Evolutionary conservation across 2,888 invertebrate species (phyloP).

Genomic region (Athalia circularis): DNA sequence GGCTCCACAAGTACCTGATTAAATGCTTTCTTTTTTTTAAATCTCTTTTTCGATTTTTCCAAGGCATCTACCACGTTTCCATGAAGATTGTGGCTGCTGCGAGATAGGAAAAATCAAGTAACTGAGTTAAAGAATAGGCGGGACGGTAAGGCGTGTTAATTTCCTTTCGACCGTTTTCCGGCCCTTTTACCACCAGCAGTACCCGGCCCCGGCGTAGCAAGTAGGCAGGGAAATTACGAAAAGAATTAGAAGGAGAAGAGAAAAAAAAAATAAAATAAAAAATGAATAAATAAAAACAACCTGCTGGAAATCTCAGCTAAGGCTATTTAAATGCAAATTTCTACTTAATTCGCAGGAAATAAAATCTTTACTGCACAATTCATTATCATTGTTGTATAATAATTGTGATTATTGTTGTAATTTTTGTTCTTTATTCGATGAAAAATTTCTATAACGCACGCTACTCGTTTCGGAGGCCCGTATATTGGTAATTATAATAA

Average conservation of each 20-base stretch:
- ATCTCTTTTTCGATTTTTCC: conserved; percentile 2
- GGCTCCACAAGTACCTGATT: background rate
- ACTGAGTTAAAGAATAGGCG: conserved; percentile 46
- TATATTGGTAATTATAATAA: background rate
- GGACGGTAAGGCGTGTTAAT: conserved; percentile 67
- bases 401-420: too few relatives aligned
- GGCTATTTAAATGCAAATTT: conserved; percentile 68
- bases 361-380: conserved; percentile 37
- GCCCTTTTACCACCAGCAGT: conserved; percentile 62
- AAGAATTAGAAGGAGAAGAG: conserved; percentile 64
- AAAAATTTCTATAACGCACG: too few relatives aligned
- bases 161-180: conserved; percentile 69
- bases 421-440: background rate
- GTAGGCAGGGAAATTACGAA: conserved; percentile 68
- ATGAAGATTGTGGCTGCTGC: background rate
- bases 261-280: conserved; percentile 33
- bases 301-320: conserved; percentile 55
- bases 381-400: background rate
- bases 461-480: background rate
- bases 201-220: conserved; percentile 35
- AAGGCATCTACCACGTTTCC: background rate
- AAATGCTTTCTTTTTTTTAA: background rate
- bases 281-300: conserved; percentile 46
- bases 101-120: conserved; percentile 37
- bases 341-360: conserved; percentile 59